Conservation (phyloP, 2,797 vertebrate species). For the Xyrichtys novacula region DNA sequence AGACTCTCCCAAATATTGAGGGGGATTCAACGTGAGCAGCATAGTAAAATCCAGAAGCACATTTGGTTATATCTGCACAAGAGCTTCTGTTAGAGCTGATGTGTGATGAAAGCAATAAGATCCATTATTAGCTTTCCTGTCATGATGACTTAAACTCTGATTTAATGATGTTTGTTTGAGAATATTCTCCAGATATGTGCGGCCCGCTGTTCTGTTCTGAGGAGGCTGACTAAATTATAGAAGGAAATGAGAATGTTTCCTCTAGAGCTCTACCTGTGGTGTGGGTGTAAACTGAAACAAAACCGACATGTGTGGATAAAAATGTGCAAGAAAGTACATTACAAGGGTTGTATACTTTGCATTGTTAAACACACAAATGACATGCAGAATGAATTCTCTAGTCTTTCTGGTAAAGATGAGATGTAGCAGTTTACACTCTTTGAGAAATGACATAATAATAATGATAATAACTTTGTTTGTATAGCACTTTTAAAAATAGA, state of each 20-base stretch:
- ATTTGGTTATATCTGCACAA: constrained; percentile 23
- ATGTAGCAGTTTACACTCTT: too few species aligned
- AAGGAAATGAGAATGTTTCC: constrained; percentile 64
- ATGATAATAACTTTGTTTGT: too few species aligned
- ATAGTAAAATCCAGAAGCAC: constrained; percentile 40
- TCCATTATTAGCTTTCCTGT: constrained; percentile 35
- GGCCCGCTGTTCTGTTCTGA: constrained; percentile 43
- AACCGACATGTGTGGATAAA: constrained; percentile 36
- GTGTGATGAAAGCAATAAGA: constrained; percentile 35
- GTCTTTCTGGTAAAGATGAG: too few species aligned
- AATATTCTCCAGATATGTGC: constrained; percentile 30
- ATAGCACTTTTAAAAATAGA: too few species aligned
- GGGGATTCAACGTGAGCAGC: constrained; percentile 58
- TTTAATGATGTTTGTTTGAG: constrained; percentile 57
- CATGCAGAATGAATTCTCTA: constrained; percentile 14
- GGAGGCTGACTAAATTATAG: constrained; percentile 61
- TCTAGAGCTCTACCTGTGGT: constrained; percentile 51
- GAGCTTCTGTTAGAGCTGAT: constrained; percentile 28
- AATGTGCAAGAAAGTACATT: constrained; percentile 17
- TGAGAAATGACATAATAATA: too few species aligned
- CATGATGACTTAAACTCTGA: constrained; percentile 25
- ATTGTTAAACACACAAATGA: constrained; percentile 22
- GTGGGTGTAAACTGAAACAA: constrained; percentile 40
- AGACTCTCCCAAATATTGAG: constrained; percentile 58
- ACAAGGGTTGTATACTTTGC: not conserved